These are phyloP conservation scores for Digitonthophagus gazella DNA, from an alignment of 2,888 invertebrate genomes.

Conservation along the genomic window DNA sequence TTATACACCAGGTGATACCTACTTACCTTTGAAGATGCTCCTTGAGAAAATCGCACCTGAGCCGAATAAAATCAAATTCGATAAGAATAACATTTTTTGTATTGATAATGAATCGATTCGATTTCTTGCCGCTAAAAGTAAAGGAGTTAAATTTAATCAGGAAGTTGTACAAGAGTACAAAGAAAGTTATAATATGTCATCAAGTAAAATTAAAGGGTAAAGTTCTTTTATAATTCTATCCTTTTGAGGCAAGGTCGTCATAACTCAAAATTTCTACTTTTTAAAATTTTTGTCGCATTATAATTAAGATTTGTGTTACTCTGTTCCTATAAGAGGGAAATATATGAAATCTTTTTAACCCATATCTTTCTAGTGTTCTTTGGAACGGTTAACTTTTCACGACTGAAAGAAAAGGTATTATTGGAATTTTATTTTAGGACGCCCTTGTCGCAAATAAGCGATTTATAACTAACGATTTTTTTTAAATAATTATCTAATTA, in stretches of 20 bases:
- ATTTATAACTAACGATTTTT: background rate
- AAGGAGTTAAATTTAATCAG: conserved; percentile 32
- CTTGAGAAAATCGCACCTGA: conserved; percentile 34
- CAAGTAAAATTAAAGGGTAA: conserved; percentile 24
- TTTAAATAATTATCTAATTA: background rate
- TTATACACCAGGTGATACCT: conserved; percentile 42
- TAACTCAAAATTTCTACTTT: too few relatives aligned
- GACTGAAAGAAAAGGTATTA: too few relatives aligned
- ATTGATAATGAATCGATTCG: conserved; percentile 46
- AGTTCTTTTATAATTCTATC: background rate
- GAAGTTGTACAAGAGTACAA: conserved; percentile 29
- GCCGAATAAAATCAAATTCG: conserved; percentile 37
- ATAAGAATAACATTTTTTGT: conserved; percentile 42
- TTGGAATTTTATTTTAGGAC: too few relatives aligned
- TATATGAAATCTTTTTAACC: too few relatives aligned
- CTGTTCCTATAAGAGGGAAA: too few relatives aligned
- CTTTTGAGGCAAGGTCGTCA: too few relatives aligned
- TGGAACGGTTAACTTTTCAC: too few relatives aligned
- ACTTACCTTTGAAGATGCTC: conserved; percentile 35
- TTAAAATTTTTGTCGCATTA: too few relatives aligned
- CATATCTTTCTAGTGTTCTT: too few relatives aligned
- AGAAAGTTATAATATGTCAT: conserved; percentile 37
- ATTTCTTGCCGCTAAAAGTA: conserved; percentile 40
- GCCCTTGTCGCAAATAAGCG: too few relatives aligned
- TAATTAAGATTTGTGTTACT: background rate